Percentiles rank a stretch among this genome's conserved stretches.
phyloP scores from a whole-genome alignment of 2,113 vertebrate species.

The Nothocercus julius region DNA sequence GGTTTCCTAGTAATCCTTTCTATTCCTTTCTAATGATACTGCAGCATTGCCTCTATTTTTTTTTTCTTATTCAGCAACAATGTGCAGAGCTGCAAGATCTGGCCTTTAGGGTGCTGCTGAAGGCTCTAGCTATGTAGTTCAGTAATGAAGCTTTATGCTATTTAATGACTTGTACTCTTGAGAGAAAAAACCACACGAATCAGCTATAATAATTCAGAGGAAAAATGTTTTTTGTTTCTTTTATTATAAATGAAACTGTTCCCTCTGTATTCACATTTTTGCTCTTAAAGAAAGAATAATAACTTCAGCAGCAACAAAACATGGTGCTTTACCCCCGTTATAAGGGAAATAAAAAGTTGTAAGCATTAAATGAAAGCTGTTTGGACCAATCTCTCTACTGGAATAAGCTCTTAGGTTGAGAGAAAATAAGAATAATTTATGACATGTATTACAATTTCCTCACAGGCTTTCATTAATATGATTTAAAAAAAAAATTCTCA shows the following conservation, averaged over 20 bases:
- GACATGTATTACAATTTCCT: neutral
- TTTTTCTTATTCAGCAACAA: neutral
- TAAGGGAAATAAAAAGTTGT: neutral
- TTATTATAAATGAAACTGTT: neutral
- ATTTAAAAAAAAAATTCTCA: neutral
- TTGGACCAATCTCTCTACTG: neutral
- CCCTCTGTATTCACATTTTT: neutral
- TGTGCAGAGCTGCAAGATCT: neutral
- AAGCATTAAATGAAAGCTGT: neutral
- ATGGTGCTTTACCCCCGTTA: neutral
- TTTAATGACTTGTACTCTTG: neutral
- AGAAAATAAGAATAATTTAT: conserved; percentile 1
- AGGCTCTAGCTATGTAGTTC: neutral
- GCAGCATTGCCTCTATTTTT: neutral
- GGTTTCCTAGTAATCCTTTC: neutral
- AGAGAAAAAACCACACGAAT: neutral
- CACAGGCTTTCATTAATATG: neutral
- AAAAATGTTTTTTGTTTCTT: neutral
- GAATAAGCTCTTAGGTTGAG: neutral
- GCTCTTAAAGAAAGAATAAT: neutral
- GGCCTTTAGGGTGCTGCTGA: neutral
- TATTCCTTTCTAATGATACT: neutral
- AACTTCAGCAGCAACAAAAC: neutral
- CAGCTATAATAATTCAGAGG: neutral
- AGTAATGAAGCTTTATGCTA: neutral